Base-by-base conservation (phyloP, 1,140 invertebrate genomes). In the Ceratoteleas bidentatus region DNA sequence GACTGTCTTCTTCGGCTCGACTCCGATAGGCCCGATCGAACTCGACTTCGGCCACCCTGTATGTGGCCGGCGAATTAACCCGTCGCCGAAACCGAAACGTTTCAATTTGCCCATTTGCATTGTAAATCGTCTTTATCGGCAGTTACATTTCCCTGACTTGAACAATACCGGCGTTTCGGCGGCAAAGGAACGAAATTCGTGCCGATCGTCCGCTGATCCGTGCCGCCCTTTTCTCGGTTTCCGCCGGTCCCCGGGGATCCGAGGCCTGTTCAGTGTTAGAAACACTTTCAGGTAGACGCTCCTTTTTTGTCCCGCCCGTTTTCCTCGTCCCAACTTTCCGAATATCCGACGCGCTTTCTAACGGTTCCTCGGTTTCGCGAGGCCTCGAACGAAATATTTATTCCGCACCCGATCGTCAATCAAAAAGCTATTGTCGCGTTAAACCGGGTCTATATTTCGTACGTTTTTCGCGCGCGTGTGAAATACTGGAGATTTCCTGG, bases 231-330 rank as follows among this genome's bases (percentile, higher is more conserved):
- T 69, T 84, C 65, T 47, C 40, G 10, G 32, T 58, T 73, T 60
- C 34, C 40, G 57, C n/a, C 14, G 24, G 65, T 69, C 57, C 70
- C 57, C 8, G 33, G 72, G 58, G 58, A 70, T 73, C 58, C 54
- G 49, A 72, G 60, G 50, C 54, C 66, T 49, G 78, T 33, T 70
- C 50, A 54, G 60, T 68, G 61, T 69, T 75, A 76, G 60, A 56
- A 75, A 72, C 60, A 65, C 65, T 81, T 82, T 73, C 80, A 83
- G 74, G 74, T 77, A 77, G 73, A 61, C 60, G 34, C 43, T 69
- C 62, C 72, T 76, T 69, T 77, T 76, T 73, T 66, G 64, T 70
- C 13, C 74, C 64, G 47, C 53, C 38, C 66, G 65, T 13, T 83
- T 77, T 77, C 74, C 75, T 60, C 50, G 54, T 68, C 47, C 56